Conservation (phyloP, 2,113 vertebrate genomes). For the Protobothrops flavoviridis region DNA sequence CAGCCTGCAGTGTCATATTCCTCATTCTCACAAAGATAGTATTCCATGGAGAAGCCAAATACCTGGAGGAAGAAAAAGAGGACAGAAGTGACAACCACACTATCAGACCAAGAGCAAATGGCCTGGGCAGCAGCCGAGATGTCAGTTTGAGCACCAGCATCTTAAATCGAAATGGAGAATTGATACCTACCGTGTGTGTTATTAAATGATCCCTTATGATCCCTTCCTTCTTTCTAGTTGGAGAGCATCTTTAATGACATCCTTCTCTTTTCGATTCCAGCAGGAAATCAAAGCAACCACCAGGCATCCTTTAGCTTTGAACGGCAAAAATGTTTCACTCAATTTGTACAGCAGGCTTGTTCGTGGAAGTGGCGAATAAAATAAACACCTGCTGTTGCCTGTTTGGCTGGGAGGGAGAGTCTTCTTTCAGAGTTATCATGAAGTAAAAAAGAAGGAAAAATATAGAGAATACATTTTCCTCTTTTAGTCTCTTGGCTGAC, state of each 20-base stretch:
- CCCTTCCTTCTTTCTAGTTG: too few species aligned
- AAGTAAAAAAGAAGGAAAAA: not conserved
- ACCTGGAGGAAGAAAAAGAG: slow-evolving; percentile 70
- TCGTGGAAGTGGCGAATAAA: slow-evolving; percentile 23
- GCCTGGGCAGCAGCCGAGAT: not conserved
- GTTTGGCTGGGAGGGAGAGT: not conserved
- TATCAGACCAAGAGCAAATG: slow-evolving; percentile 57
- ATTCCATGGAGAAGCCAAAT: slow-evolving; percentile 64
- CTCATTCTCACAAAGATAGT: slow-evolving; percentile 64
- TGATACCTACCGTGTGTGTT: slow-evolving; percentile 18
- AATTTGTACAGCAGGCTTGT: rapidly evolving
- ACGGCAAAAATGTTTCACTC: not conserved
- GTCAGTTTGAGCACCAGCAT: slow-evolving; percentile 33
- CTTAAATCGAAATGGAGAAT: slow-evolving; percentile 36
- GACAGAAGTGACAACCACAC: slow-evolving; percentile 51
- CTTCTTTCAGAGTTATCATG: not conserved
- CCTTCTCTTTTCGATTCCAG: slow-evolving; percentile 26
- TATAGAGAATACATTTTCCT: not conserved
- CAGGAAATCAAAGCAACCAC: slow-evolving; percentile 4
- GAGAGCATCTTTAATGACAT: slow-evolving; percentile 35
- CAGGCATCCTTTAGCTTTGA: not conserved
- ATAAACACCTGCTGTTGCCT: slow-evolving; percentile 21
- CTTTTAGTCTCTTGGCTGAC: not conserved
- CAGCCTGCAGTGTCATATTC: slow-evolving; percentile 67
- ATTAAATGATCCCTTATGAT: not conserved